Evolutionary conservation across 2,113 vertebrate genomes (phyloP), one percentile per base, ranked within the genome.

Genomic region (Epinephelus moara): DNA sequence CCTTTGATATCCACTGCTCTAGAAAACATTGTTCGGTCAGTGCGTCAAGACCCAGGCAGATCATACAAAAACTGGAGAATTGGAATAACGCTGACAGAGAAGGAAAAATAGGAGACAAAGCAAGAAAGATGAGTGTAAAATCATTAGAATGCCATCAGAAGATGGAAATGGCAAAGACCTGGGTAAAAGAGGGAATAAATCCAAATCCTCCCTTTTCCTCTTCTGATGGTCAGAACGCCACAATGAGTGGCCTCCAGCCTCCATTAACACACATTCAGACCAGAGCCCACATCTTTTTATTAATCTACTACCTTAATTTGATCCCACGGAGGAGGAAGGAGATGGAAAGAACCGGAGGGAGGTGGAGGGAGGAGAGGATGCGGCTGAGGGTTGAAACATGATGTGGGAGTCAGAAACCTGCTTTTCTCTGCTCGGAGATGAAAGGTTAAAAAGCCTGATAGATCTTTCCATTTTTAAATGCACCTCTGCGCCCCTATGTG

Each of bases 401-500:
- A 79, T 66, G 90, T 85, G 85, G 85, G 86, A 86, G 88, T 92
- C 73, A 68, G 84, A 75, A 88, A 88, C 81, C 71, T 53, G 72
- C 82, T 82, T 86, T 70, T 77, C 67, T 85, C 76, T 33, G 59
- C 66, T 63, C n/a, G 0, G 59, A 83, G 89, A 92, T 93, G 80
- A 88, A 90, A 90, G 91, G 82, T 92, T 87, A 85, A 87, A 85
- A 85, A 91, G 70, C 82, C 72, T 6, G 68, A 92, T 71, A 88
- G 87, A 92, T 90, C 86, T 90, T 87, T 90, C 80, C 49, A 68
- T 89, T 86, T 92, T 92, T 88, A 91, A 91, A 93, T 52, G 81
- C 77, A 87, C 85, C 88, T 79, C 68, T 86, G 76, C 4, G 52
- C 50, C 23, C 0, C 40, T 70, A 75, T 77, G 71, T 62, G 62